Evolutionary conservation across 2,113 vertebrate genomes (phyloP).

Genomic region (Anarrhichthys ocellatus): DNA sequence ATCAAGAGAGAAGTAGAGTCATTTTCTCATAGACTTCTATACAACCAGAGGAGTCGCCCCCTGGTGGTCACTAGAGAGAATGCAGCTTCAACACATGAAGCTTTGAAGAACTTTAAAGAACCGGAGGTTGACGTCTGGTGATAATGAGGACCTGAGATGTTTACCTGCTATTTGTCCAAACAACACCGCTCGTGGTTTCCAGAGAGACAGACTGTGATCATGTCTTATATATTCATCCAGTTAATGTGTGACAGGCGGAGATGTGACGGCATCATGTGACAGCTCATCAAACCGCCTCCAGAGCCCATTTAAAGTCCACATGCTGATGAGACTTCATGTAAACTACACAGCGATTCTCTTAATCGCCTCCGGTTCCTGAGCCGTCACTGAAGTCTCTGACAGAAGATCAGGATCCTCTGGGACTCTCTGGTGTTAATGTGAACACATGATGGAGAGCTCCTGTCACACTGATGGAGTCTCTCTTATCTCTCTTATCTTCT

Average conservation of each 20-base stretch:
- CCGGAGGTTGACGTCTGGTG: no score
- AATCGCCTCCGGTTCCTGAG: conserved; percentile 40
- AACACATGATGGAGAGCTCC: conserved; percentile 48
- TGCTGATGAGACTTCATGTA: background rate
- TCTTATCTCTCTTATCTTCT: no score
- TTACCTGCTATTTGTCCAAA: conserved; percentile 15
- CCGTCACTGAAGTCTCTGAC: conserved; percentile 15
- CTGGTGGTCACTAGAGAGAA: no score
- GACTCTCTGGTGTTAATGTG: conserved; percentile 67
- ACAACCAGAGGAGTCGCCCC: no score
- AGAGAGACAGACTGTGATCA: background rate
- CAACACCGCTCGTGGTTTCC: background rate
- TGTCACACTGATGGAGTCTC: no score
- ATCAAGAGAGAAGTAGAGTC: no score
- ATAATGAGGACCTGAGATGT: background rate
- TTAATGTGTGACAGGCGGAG: no score
- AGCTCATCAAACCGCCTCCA: conserved; percentile 43
- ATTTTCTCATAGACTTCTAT: no score
- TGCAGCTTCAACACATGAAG: no score
- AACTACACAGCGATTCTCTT: conserved; percentile 43
- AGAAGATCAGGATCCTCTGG: conserved; percentile 38
- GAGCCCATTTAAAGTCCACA: conserved; percentile 29
- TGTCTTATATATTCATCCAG: no score
- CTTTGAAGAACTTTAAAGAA: no score
- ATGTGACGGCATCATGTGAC: conserved; percentile 20